phyloP scores from a whole-genome alignment of 2,797 vertebrate genomes.

The Ciconia nigra region DNA sequence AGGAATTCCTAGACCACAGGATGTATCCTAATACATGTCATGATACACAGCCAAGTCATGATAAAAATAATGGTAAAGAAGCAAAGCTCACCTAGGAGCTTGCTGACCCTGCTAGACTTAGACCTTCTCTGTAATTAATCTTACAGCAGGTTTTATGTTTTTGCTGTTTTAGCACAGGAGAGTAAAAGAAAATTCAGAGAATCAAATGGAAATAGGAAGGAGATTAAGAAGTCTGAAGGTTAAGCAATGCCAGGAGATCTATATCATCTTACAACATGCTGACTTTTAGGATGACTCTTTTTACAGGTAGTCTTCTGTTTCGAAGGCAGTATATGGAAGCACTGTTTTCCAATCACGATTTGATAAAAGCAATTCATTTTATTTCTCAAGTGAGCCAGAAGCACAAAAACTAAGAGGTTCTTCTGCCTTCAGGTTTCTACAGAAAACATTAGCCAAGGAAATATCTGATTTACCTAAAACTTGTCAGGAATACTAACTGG shows the following conservation, averaged over 20 bases:
- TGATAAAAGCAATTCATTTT: constrained; percentile 9
- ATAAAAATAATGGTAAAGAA: constrained; percentile 11
- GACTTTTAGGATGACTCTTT: not conserved
- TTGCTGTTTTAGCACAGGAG: not conserved
- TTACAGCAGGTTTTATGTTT: not conserved
- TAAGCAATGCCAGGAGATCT: constrained; percentile 3
- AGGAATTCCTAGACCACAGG: not conserved
- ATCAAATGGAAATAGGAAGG: not conserved
- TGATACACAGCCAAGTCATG: not conserved
- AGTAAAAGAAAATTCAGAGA: not conserved
- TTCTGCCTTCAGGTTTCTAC: not conserved
- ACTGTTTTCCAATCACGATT: not conserved
- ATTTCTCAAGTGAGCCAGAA: not conserved
- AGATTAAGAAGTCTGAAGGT: constrained; percentile 12
- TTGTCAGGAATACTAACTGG: not conserved
- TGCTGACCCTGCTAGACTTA: not conserved
- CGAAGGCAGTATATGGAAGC: not conserved
- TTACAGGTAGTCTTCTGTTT: not conserved
- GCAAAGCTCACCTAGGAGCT: not conserved
- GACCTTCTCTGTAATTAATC: constrained; percentile 18
- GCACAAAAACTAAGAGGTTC: not conserved
- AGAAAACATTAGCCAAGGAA: not conserved
- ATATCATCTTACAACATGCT: not conserved
- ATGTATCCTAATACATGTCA: not conserved
- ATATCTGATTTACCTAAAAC: not conserved